These are phyloP conservation scores for Mungos mungo DNA, from an alignment of 2,113 vertebrate genomes.

Conservation along the genomic window DNA sequence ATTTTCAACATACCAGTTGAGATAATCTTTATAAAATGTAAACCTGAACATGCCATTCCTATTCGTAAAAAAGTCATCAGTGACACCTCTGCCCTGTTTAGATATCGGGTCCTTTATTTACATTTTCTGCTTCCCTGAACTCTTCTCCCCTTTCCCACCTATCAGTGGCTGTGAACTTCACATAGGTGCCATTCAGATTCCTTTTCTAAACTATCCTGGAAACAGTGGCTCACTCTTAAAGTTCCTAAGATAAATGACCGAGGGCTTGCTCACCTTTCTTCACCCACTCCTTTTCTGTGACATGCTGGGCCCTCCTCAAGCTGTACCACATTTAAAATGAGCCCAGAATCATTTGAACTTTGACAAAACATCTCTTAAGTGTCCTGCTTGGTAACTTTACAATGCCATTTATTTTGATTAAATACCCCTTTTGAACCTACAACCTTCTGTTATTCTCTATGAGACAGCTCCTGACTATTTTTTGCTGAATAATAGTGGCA, in stretches of 20 bases:
- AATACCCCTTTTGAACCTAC: conserved; percentile 55
- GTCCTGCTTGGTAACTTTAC: neutral
- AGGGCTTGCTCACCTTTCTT: neutral
- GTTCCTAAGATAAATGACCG: neutral
- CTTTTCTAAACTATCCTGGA: neutral
- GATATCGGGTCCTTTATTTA: neutral
- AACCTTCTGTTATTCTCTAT: conserved; percentile 63
- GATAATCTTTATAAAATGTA: neutral
- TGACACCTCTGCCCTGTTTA: neutral
- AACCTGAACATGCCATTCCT: neutral
- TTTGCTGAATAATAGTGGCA: conserved; percentile 50
- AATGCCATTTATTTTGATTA: conserved; percentile 69
- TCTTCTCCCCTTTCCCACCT: neutral
- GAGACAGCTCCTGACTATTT: neutral
- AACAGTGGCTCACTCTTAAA: neutral
- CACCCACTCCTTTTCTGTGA: conserved; percentile 18
- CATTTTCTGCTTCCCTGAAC: neutral
- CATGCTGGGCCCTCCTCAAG: neutral
- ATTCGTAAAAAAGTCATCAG: neutral
- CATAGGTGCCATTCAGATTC: neutral
- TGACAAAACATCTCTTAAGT: conserved; percentile 9
- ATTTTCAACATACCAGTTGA: neutral
- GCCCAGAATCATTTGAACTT: conserved; percentile 62
- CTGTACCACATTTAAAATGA: conserved; percentile 40
- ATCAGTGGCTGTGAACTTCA: neutral